A percentile compares a stretch with the other conserved stretches of the same genome.
These are phyloP conservation scores for Catostylus mosaicus DNA, from an alignment of 30 jellyfish, hydroid and myxozoan species.

Conservation along the genomic window DNA sequence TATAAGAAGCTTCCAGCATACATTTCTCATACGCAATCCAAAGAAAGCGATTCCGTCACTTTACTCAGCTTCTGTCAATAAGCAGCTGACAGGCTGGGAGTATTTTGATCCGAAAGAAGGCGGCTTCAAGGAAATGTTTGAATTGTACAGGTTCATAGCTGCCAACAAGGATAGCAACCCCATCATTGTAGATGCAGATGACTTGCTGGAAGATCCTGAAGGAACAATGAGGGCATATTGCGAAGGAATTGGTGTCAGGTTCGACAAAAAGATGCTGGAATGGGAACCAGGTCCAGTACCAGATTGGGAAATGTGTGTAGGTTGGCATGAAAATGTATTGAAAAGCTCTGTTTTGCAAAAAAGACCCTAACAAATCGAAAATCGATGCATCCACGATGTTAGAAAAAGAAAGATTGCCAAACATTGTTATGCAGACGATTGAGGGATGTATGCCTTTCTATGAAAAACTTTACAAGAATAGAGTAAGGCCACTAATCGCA, in stretches of 20 bases:
- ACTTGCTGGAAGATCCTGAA: slow-evolving; percentile 85
- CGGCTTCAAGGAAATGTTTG: slow-evolving; percentile 68
- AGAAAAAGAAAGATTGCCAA: slow-evolving; percentile 49
- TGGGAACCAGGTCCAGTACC: slow-evolving; percentile 96
- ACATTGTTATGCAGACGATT: slow-evolving; percentile 63
- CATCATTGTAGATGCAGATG: slow-evolving; percentile 91
- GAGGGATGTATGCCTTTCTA: slow-evolving; percentile 67
- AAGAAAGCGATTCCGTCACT: slow-evolving; percentile 79
- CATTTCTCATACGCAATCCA: slow-evolving; percentile 86
- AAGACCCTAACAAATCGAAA: slow-evolving; percentile 51
- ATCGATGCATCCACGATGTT: slow-evolving; percentile 7
- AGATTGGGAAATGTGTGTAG: slow-evolving; percentile 95
- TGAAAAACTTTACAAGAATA: slow-evolving; percentile 51
- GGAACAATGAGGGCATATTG: slow-evolving; percentile 85
- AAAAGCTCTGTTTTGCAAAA: slow-evolving; percentile 88
- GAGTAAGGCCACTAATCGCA: slow-evolving; percentile 21
- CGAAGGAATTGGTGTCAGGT: slow-evolving; percentile 69
- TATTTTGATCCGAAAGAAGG: slow-evolving; percentile 83
- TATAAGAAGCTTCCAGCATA: slow-evolving; percentile 68
- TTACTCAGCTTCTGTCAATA: slow-evolving; percentile 82
- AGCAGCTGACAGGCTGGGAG: slow-evolving; percentile 84
- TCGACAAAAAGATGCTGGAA: slow-evolving; percentile 76
- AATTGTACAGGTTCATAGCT: slow-evolving; percentile 58
- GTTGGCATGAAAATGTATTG: slow-evolving; percentile 92
- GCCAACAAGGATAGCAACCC: slow-evolving; percentile 57